Evolutionary conservation across 2,113 vertebrate species (phyloP).

Genomic region (Prunella himalayana): DNA sequence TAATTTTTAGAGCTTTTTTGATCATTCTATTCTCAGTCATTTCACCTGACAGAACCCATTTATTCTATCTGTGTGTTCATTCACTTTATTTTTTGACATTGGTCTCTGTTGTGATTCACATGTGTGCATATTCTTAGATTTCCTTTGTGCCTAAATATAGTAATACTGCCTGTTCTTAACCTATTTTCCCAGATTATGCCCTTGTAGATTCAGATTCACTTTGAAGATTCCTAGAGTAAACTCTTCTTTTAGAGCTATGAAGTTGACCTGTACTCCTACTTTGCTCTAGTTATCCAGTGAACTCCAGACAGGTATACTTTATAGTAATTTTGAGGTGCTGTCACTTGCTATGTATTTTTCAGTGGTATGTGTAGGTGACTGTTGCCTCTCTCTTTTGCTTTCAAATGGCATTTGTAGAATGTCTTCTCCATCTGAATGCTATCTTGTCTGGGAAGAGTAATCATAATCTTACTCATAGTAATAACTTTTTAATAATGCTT

Average conservation of each 20-base stretch:
- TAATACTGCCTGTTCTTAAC: slow-evolving; percentile 19
- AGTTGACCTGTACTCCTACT: background rate
- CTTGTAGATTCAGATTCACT: slow-evolving; percentile 23
- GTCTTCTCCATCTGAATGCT: background rate
- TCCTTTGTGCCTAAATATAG: slow-evolving; percentile 27
- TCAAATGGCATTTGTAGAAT: background rate
- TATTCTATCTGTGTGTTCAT: background rate
- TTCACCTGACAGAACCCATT: background rate
- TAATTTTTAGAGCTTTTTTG: background rate
- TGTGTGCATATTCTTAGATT: slow-evolving; percentile 23
- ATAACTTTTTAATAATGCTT: background rate
- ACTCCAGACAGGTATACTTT: background rate
- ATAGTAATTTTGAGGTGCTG: background rate
- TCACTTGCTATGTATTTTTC: background rate
- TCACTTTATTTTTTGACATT: background rate
- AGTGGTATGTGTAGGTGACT: background rate
- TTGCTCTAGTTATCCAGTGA: background rate
- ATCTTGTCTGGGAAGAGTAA: background rate
- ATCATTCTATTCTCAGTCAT: background rate
- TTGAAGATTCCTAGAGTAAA: slow-evolving; percentile 29
- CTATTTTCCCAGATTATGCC: slow-evolving; percentile 26
- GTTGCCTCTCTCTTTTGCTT: background rate
- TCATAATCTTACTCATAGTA: background rate
- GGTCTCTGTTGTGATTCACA: slow-evolving; percentile 14
- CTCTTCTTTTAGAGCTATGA: background rate